phyloP scores from a whole-genome alignment of 2,797 vertebrate species.

The Antrozous pallidus region DNA sequence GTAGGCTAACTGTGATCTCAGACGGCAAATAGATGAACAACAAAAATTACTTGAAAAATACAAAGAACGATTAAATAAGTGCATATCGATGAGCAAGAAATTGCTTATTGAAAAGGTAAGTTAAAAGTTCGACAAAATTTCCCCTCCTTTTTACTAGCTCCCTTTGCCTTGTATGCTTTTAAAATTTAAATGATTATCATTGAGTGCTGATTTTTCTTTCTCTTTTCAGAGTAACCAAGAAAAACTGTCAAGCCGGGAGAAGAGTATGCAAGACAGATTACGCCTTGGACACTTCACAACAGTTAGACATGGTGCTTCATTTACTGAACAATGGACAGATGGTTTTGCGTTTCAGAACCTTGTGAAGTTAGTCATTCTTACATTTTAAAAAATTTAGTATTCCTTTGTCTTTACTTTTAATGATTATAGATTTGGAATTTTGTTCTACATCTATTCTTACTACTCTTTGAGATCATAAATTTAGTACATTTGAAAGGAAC shows the following conservation, averaged over 20 bases:
- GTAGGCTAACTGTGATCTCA: conserved; percentile 99
- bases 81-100: conserved; percentile 99
- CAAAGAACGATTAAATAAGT: conserved; percentile 99
- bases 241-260: conserved; percentile 97
- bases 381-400: conserved; percentile 76
- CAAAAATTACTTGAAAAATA: conserved; percentile 99
- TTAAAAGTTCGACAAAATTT: conserved; percentile 44
- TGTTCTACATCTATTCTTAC: not conserved
- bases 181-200: conserved; percentile 44
- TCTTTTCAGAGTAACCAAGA: conserved; percentile 88
- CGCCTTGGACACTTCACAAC: conserved; percentile 99
- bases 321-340: conserved; percentile 99
- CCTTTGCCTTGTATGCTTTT: conserved; percentile 20
- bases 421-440: conserved; percentile 58
- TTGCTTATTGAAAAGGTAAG: conserved; percentile 98
- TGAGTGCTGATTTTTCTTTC: conserved; percentile 45
- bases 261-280: conserved; percentile 99
- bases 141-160: not conserved
- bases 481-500: conserved; percentile 59
- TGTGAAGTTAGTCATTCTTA: conserved; percentile 91
- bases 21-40: conserved; percentile 99
- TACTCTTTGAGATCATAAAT: conserved; percentile 41
- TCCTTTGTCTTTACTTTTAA: conserved; percentile 73
- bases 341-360: conserved; percentile 99
- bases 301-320: conserved; percentile 98